Conservation (phyloP, 2,888 invertebrate species). For the Chloromyia formosa region DNA sequence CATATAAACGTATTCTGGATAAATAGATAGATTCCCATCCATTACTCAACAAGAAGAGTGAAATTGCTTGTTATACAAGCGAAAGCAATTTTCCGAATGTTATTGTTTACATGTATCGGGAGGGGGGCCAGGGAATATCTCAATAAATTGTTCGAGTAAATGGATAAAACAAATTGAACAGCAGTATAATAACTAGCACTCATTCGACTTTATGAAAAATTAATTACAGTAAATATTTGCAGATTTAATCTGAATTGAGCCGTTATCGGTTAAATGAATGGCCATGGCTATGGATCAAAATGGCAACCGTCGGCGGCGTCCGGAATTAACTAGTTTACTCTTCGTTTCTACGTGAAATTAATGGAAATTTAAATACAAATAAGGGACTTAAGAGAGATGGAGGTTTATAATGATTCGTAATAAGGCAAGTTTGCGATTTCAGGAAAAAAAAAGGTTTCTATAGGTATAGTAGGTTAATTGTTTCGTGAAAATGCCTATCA, state of each 20-base stretch:
- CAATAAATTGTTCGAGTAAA: constrained; percentile 19
- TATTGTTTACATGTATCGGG: constrained; percentile 26
- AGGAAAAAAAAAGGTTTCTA: too few relatives aligned
- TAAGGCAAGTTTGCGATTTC: too few relatives aligned
- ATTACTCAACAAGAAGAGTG: not conserved
- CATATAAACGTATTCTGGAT: too few relatives aligned
- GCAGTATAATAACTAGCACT: constrained; percentile 10
- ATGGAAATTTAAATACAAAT: constrained; percentile 6
- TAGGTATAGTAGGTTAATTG: too few relatives aligned
- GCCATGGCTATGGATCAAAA: not conserved
- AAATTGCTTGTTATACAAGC: not conserved
- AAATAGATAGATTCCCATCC: not conserved
- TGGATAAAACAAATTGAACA: constrained; percentile 28
- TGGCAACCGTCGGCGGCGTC: not conserved
- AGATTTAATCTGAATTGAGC: constrained; percentile 34
- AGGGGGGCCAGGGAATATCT: not conserved
- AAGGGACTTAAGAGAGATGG: not conserved
- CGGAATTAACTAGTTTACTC: not conserved
- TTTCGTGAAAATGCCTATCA: too few relatives aligned
- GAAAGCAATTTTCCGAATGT: not conserved
- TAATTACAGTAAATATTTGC: constrained; percentile 36
- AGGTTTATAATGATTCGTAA: too few relatives aligned
- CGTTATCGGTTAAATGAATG: constrained; percentile 34
- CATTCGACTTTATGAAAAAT: constrained; percentile 37
- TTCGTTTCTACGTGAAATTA: not conserved